Conservation (phyloP, 2,888 invertebrate genomes). For the Malthinus flaveolus region DNA sequence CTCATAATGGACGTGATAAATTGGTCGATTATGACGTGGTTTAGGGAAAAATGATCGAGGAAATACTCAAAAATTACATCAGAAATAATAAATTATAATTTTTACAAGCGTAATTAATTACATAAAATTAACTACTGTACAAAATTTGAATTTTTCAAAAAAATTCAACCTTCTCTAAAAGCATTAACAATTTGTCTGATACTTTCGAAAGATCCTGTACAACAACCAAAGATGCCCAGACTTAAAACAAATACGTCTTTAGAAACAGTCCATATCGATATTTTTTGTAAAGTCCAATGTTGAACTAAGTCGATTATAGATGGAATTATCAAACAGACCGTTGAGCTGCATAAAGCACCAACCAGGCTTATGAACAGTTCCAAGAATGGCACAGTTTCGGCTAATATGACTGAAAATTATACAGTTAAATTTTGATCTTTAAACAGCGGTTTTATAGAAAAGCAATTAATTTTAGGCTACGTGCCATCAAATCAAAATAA, state of each 20-base stretch:
- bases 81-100: neutral
- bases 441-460: no score
- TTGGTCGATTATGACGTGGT: neutral
- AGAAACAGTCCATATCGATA: constrained; percentile 54
- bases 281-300: constrained; percentile 63
- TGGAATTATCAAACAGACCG: constrained; percentile 85
- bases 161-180: constrained; percentile 42
- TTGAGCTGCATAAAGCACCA: constrained; percentile 86
- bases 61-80: no score
- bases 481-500: no score
- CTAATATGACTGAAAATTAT: constrained; percentile 72
- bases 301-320: constrained; percentile 82
- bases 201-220: constrained; percentile 77
- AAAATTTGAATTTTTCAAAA: neutral
- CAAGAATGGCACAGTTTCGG: constrained; percentile 83
- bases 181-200: constrained; percentile 62
- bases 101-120: neutral
- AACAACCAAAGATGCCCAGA: constrained; percentile 70
- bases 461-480: no score
- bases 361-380: constrained; percentile 88
- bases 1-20: constrained; percentile 67
- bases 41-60: no score
- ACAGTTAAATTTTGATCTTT: no score
- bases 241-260: constrained; percentile 68
- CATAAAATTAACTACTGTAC: neutral